Base-by-base conservation (phyloP, 2,888 invertebrate genomes). In the Volucella inflata region DNA sequence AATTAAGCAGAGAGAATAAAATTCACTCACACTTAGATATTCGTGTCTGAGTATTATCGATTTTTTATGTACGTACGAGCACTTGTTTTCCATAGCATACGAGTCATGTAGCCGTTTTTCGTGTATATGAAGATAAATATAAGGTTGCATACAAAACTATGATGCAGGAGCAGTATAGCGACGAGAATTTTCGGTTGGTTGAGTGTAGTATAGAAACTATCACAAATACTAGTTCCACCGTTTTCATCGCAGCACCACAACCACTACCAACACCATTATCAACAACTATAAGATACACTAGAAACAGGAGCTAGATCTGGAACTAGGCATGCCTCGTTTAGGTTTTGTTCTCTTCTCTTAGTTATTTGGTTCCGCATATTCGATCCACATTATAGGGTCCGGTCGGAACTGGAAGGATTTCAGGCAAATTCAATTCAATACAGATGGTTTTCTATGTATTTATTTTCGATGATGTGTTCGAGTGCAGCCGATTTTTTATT, bases 151-250 rank as follows among this genome's bases (percentile, higher is more conserved):
- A 83, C 82, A 64, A 78, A 84, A 84, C 75, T 30, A 30, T 30
- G 75, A 76, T 84, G 84, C 84, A 84, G 84, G 76, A 84, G 80
- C 80, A 80, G 80, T 70, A 84, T 80, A 84, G 80, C 80, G 75
- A 84, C 75, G 80, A 80, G 75, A 80, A 84, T 55, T 84, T 84
- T 84, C 80, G 84, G 80, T 84, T 84, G 84, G 80, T 75, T 80
- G 71, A 59, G 59, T 60, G 30, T 79, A 30, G 30, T 30, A 59
- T 59, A 68, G 77, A 71, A 72, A 62, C 48, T 62, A 76, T 57
- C 50, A 44, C 60, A 42, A 67, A 9, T 44, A 59, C 16, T 40
- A 38, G 12, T 3, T 11, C 0, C 9, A 14, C 46, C 30, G 6
- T 30, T 6, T 30, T n/a, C n/a, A n/a, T n/a, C n/a, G 30, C 30